Base-by-base conservation (phyloP, 2,113 vertebrate species). In the Balaeniceps rex region DNA sequence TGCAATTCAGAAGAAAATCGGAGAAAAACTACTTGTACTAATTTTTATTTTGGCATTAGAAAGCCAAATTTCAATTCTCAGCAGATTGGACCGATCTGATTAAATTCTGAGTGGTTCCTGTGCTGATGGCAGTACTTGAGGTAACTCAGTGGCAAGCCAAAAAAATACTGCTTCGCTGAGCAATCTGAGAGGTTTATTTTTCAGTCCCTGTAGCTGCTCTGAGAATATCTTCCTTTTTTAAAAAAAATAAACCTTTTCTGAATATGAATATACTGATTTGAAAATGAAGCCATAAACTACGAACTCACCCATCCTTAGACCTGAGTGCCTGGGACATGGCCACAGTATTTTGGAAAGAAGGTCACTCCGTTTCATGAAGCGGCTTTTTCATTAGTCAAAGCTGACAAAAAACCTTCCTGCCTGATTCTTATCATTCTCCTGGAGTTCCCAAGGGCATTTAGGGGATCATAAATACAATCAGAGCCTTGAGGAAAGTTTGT, bases 351-450 rank as follows among this genome's bases (percentile, higher is more conserved):
- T 75, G 36, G 58, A 88, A 64, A 60, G 90, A 95, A 94, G 80
- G 81, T 82, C 65, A 75, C 31, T 81, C 22, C 0, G 0, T 40
- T 80, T 91, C 40, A 85, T 64, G 4, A 72, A 82, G 61, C 29
- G 46, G 10, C 17, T 16, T 96, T 93, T 94, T 91, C 78, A 83
- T 87, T 87, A 96, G 70, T 89, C 70, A 91, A 87, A 91, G 78
- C 34, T 75, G 72, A 88, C 88, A 90, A 83, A 94, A 83, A 75
- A n/a, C 78, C 90, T 88, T 88, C 72, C 3, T 1, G 42, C 69
- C 80, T 54, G 65, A 92, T 84, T 91, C 68, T 93, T 92, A 88
- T 90, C 64, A 8, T 61, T 82, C 31, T 84, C 34, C 38, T 61
- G 36, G 16, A 72, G 47, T 84, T 92, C 84, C 74, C 88, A 93